These are phyloP conservation scores for Typhlichthys subterraneus DNA, from an alignment of 2,797 vertebrate genomes.

Conservation along the genomic window DNA sequence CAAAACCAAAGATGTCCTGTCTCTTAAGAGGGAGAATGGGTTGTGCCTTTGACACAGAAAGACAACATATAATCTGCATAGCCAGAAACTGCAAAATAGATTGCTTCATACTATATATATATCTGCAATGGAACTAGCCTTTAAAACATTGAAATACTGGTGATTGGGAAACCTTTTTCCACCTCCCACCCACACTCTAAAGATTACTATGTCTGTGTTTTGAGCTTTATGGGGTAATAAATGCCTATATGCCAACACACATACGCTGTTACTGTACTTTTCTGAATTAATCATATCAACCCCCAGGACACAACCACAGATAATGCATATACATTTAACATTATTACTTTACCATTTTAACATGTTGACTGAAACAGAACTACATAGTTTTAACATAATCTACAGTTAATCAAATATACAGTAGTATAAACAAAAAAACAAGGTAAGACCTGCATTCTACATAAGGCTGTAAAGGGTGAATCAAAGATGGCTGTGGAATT, in stretches of 20 bases:
- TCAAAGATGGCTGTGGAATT: slow-evolving; percentile 93
- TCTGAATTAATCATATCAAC: slow-evolving; percentile 9
- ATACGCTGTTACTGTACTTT: slow-evolving; percentile 7
- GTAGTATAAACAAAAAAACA: slow-evolving; percentile 14
- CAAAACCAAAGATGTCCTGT: slow-evolving; percentile 1
- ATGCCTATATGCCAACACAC: slow-evolving; percentile 48
- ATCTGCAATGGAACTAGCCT: slow-evolving; percentile 7
- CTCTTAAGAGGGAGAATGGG: not conserved
- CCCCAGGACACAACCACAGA: not conserved
- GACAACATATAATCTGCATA: slow-evolving; percentile 10
- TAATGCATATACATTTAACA: slow-evolving; percentile 1
- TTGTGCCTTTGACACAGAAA: slow-evolving; percentile 8
- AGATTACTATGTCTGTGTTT: slow-evolving; percentile 27
- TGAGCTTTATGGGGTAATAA: slow-evolving; percentile 49
- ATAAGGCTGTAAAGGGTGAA: slow-evolving; percentile 81
- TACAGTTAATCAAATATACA: slow-evolving; percentile 60
- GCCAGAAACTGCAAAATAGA: slow-evolving; percentile 6
- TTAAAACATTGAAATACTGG: slow-evolving; percentile 23
- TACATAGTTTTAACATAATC: slow-evolving; percentile 33
- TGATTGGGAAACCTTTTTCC: slow-evolving; percentile 27
- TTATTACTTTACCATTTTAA: slow-evolving; percentile 5
- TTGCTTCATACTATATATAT: not conserved
- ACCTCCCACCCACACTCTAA: slow-evolving; percentile 16
- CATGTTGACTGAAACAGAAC: slow-evolving; percentile 34
- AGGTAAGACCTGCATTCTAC: slow-evolving; percentile 73